These are phyloP conservation scores for Caenorhabditis parvicauda DNA, from an alignment of 2,888 invertebrate species.

Conservation along the genomic window DNA sequence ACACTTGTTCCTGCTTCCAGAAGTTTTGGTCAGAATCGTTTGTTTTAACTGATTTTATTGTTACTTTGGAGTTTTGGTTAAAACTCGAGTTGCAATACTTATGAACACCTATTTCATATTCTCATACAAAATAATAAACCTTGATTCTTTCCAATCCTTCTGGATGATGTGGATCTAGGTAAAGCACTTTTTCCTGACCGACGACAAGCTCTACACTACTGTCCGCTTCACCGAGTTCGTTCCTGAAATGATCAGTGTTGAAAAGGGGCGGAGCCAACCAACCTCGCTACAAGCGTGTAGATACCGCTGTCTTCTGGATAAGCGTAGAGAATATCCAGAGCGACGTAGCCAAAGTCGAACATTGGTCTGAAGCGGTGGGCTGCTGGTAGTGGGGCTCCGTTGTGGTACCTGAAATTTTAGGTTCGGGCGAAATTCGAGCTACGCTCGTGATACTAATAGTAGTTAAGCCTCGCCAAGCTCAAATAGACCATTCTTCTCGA, in stretches of 20 bases:
- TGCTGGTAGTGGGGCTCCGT: constrained; percentile 84
- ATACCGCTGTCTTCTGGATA: constrained; percentile 92
- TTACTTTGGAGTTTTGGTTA: neutral
- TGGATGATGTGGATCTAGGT: constrained; percentile 80
- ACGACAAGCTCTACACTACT: constrained; percentile 48
- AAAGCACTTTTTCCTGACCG: constrained; percentile 64
- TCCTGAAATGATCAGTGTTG: constrained; percentile 69
- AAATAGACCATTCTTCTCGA: too few relatives aligned
- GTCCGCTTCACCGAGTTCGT: constrained; percentile 75
- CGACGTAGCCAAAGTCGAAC: constrained; percentile 97
- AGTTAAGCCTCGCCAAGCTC: too few relatives aligned
- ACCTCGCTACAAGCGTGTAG: constrained; percentile 73
- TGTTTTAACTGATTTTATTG: neutral
- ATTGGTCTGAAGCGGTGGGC: constrained; percentile 70
- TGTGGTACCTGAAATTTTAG: constrained; percentile 71
- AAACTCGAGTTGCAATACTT: neutral
- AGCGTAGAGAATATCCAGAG: constrained; percentile 89
- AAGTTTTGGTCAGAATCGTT: neutral
- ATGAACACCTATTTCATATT: neutral
- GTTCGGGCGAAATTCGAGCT: too few relatives aligned
- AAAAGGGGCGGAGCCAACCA: neutral
- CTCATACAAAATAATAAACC: constrained; percentile 5
- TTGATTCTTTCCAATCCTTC: constrained; percentile 53
- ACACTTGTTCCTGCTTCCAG: too few relatives aligned
- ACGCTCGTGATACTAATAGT: too few relatives aligned